Base-by-base conservation (phyloP, 2,113 vertebrate genomes). In the Varanus komodoensis region DNA sequence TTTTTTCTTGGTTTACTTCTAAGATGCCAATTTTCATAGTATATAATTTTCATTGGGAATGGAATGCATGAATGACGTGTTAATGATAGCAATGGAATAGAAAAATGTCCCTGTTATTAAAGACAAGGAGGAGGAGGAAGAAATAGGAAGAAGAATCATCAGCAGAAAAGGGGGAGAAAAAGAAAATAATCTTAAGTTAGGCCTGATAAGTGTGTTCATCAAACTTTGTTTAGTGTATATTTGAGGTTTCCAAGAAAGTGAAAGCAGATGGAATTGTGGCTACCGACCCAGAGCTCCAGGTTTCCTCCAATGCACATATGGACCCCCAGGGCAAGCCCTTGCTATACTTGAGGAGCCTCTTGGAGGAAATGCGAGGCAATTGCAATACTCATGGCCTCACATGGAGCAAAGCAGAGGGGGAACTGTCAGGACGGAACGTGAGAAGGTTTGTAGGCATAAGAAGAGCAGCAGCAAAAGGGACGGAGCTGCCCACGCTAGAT, bases 41-140 rank as follows among this genome's bases (percentile, higher is more conserved):
- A 93, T 88, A 34, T 64, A 81, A 87, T 64, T 8, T 89, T 89
- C 93, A 93, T 93, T 90, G 93, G 94, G 94, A 92, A 90, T 93
- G 95, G 94, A 57, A 57, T 82, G 87, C 44, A 17, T 6, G 84
- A 61, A 84, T 77, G 57, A 94, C 78, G 38, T 29, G 86, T 93
- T 79, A 94, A 88, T 83, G 5, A 90, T 52, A 93, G 38, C 25
- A 34, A 44, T 83, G 86, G 79, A 92, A 83, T 0, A 9, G 44
- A 67, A 38, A 23, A 84, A 52, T 32, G 34, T 85, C 34, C 86
- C 80, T 44, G 69, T 68, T 79, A 54, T 77, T 84, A 77, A 14
- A 78, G 69, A 32, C n/a, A 82, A 80, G 57, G 87, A 32, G 75
- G 25, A 34, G 12, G 71, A 32, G 25, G 25, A 44, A 69, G 21